Percentiles rank a stretch among this genome's conserved stretches.
Evolutionary conservation across 2,888 invertebrate species (phyloP).

Genomic region (Neoascia interrupta): DNA sequence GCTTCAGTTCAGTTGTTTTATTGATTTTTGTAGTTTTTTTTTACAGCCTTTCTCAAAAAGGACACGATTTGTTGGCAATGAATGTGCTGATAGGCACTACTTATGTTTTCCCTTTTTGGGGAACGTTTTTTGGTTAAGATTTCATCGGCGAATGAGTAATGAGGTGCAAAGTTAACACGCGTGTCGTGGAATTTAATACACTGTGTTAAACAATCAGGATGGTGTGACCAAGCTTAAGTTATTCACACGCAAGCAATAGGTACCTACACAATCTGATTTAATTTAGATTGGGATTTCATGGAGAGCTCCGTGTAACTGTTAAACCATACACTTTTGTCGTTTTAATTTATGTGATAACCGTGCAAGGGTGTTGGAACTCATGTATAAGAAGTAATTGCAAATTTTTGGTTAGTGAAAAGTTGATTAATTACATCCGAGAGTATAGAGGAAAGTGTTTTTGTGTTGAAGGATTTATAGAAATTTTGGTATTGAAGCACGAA

Average conservation of each 20-base stretch:
- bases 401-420: constrained; percentile 4
- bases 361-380: constrained; percentile 21
- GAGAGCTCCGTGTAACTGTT: constrained; percentile 1
- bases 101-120: neutral
- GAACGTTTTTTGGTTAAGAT: constrained; percentile 15
- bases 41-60: constrained; percentile 6
- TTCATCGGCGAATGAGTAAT: constrained; percentile 47
- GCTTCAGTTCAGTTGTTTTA: constrained; percentile 8
- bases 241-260: constrained; percentile 56
- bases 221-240: constrained; percentile 47
- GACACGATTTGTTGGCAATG: constrained; percentile 16
- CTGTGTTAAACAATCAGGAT: constrained; percentile 4
- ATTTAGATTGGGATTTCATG: constrained; percentile 33
- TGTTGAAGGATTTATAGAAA: neutral
- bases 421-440: constrained; percentile 29
- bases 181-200: constrained; percentile 36
- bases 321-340: constrained; percentile 39
- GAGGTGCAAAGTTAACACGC: constrained; percentile 49
- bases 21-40: too few species aligned
- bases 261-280: constrained; percentile 51
- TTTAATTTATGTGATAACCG: constrained; percentile 47
- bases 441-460: neutral
- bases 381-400: constrained; percentile 45
- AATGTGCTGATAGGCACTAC: neutral
- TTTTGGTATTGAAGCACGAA: too few species aligned